Evolutionary conservation across 2,888 invertebrate genomes (phyloP).

Genomic region (Malachius bipustulatus): DNA sequence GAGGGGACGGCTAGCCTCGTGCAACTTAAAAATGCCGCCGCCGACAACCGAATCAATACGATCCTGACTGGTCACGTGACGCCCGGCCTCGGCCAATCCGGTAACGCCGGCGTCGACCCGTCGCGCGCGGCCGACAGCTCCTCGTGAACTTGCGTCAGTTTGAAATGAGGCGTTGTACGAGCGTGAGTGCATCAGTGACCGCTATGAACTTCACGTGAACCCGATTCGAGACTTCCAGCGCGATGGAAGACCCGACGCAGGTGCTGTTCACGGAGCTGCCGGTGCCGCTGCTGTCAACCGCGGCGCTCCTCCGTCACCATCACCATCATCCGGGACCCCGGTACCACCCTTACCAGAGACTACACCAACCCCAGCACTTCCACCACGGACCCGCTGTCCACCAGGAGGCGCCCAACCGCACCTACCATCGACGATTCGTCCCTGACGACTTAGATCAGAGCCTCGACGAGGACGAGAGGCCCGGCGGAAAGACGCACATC

Average conservation of each 20-base stretch:
- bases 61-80: constrained; percentile 49
- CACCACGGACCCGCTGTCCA: constrained; percentile 31
- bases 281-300: constrained; percentile 41
- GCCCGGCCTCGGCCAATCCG: constrained; percentile 34
- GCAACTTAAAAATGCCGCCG: constrained; percentile 73
- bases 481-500: constrained; percentile 55
- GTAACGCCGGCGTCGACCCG: background rate
- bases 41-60: constrained; percentile 69
- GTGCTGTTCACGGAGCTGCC: constrained; percentile 48
- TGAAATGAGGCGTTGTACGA: constrained; percentile 32
- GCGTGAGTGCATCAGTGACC: constrained; percentile 27
- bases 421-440: constrained; percentile 21
- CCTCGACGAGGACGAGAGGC: constrained; percentile 23
- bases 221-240: constrained; percentile 28
- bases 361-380: constrained; percentile 51
- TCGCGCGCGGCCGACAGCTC: background rate
- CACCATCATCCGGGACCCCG: constrained; percentile 39
- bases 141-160: constrained; percentile 23
- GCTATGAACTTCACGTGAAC: constrained; percentile 39
- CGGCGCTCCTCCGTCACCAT: constrained; percentile 40
- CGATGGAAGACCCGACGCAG: constrained; percentile 44
- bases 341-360: constrained; percentile 51
- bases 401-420: constrained; percentile 32
- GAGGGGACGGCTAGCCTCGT: constrained; percentile 30
- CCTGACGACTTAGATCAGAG: constrained; percentile 20